Evolutionary conservation across 1,140 invertebrate genomes (phyloP).

Genomic region (Drosophila elegans): DNA sequence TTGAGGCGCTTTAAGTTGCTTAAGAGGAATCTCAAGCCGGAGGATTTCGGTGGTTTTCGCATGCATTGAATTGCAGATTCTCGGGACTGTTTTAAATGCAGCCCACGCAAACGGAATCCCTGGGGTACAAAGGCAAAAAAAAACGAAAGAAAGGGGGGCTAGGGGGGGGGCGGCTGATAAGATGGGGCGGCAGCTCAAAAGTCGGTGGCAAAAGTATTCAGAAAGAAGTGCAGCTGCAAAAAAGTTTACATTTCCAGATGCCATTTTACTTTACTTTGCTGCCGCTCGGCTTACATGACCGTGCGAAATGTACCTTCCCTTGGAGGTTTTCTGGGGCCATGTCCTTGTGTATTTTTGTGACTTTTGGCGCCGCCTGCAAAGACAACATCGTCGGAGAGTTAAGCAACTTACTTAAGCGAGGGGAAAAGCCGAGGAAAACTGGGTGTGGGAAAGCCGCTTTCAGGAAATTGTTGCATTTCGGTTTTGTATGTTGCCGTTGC

Average conservation of each 20-base stretch:
- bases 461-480: conserved; percentile 81
- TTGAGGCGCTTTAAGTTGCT: conserved; percentile 42
- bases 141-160: neutral
- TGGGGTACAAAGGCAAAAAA: conserved; percentile 17
- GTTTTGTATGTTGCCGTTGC: conserved; percentile 45
- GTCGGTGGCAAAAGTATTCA: conserved; percentile 81
- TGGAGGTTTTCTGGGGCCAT: conserved; percentile 6
- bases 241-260: conserved; percentile 82
- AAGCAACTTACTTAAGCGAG: conserved; percentile 77
- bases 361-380: conserved; percentile 75
- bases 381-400: conserved; percentile 71
- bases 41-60: conserved; percentile 52
- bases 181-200: conserved; percentile 41
- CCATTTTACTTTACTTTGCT: conserved; percentile 76
- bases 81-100: conserved; percentile 72
- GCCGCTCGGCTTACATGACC: conserved; percentile 60
- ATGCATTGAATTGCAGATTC: conserved; percentile 77
- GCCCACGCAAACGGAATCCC: conserved; percentile 48
- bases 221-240: conserved; percentile 75
- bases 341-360: conserved; percentile 59
- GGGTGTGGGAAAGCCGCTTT: conserved; percentile 53
- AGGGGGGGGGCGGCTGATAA: conserved; percentile 1
- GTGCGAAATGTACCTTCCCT: conserved; percentile 44
- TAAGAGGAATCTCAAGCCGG: conserved; percentile 31
- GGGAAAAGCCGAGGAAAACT: conserved; percentile 11